Evolutionary conservation across 1,140 invertebrate species (phyloP).

Genomic region (Papilio polyxenes): DNA sequence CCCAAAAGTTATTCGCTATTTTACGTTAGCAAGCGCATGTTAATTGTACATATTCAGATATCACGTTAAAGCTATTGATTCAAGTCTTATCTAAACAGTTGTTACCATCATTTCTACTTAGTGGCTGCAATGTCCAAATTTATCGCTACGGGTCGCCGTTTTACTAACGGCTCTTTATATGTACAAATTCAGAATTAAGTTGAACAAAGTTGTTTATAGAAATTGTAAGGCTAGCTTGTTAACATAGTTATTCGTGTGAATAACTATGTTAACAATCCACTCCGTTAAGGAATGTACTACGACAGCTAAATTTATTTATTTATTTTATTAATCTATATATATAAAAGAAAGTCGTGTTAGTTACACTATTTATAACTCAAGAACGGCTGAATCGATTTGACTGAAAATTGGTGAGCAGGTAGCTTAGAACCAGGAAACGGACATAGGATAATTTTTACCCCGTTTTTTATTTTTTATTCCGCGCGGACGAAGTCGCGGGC

Average conservation of each 20-base stretch:
- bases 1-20: neutral
- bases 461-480: no score
- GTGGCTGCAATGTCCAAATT: neutral
- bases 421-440: no score
- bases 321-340: no score
- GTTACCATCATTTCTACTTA: constrained; percentile 19
- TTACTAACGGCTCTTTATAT: neutral
- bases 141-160: neutral
- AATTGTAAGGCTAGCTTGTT: neutral
- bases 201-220: neutral
- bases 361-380: no score
- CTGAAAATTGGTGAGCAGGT: no score
- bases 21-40: neutral
- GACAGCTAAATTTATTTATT: no score
- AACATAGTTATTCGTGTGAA: neutral
- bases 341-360: neutral
- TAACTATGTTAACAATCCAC: no score
- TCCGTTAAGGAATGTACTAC: no score
- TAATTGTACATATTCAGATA: neutral
- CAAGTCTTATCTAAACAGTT: constrained; percentile 15
- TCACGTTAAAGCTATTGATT: neutral
- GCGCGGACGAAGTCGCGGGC: no score
- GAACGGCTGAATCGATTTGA: no score
- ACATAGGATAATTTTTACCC: no score
- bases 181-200: neutral